phyloP scores from a whole-genome alignment of 2,113 vertebrate genomes.

The Smithornis capensis region DNA sequence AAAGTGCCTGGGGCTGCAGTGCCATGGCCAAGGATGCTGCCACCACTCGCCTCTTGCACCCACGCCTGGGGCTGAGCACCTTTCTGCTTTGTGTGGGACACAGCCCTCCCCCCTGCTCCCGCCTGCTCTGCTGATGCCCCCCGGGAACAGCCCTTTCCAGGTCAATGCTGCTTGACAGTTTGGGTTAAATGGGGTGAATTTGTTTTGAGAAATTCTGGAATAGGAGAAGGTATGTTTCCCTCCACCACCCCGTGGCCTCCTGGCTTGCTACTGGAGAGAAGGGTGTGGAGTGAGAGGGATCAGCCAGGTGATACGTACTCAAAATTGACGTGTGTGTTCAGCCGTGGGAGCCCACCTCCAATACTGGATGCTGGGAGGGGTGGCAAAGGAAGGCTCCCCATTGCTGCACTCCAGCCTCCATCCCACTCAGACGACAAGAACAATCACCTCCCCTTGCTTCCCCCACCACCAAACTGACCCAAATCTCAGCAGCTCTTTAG shows the following conservation, averaged over 20 bases:
- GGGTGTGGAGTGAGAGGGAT: not conserved
- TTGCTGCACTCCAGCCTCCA: not conserved
- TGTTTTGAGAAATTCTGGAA: not conserved
- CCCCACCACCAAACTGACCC: not conserved
- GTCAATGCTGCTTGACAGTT: not conserved
- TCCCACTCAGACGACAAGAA: not conserved
- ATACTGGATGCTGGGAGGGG: not conserved
- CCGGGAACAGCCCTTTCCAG: not conserved
- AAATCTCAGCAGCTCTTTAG: not conserved
- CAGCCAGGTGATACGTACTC: not conserved
- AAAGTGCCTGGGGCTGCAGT: not conserved
- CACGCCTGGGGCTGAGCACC: not conserved
- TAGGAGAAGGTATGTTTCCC: not conserved
- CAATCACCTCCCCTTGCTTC: too few relatives aligned
- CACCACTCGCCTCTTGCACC: fast-evolving
- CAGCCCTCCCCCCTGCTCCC: not conserved
- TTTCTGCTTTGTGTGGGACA: fast-evolving
- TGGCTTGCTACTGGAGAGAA: not conserved
- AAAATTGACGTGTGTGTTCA: not conserved
- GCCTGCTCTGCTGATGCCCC: not conserved
- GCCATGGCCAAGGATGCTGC: not conserved
- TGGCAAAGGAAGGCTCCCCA: fast-evolving
- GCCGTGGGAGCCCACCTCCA: not conserved
- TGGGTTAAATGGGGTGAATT: constrained; percentile 12
- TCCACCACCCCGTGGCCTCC: not conserved